These are phyloP conservation scores for Epinephelus malabaricus DNA, from an alignment of 2,797 vertebrate species.

Conservation along the genomic window DNA sequence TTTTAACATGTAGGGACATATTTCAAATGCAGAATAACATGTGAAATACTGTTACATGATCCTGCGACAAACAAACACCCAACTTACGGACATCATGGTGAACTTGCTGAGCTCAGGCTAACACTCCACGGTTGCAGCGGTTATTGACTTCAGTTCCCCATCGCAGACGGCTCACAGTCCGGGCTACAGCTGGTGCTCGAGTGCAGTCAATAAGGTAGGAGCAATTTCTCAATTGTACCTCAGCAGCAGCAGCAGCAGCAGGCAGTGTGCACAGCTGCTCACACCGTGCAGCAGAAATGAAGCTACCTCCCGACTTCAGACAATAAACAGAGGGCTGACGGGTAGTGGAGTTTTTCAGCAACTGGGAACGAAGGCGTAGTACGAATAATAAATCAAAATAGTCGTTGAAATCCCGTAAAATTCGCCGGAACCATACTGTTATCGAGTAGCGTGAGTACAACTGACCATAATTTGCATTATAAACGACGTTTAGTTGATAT, in stretches of 20 bases:
- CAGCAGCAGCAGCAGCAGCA: background rate
- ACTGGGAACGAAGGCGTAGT: fast-evolving
- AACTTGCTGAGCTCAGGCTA: background rate
- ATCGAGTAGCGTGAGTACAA: fast-evolving
- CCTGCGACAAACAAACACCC: background rate
- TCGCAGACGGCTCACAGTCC: background rate
- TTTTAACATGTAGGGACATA: background rate
- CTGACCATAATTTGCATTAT: fast-evolving
- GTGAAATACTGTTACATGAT: too few species aligned
- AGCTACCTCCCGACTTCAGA: constrained; percentile 29
- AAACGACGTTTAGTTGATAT: too few species aligned
- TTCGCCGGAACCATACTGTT: fast-evolving
- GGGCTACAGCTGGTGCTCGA: background rate
- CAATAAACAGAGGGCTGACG: constrained; percentile 47
- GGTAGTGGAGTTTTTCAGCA: constrained; percentile 57
- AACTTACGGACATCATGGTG: constrained; percentile 76
- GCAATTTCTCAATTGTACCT: background rate
- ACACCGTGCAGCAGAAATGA: background rate
- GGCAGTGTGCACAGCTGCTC: background rate
- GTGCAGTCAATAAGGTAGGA: background rate
- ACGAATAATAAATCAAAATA: background rate
- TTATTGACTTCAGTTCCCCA: constrained; percentile 5
- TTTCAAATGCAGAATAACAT: background rate
- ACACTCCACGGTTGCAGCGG: background rate
- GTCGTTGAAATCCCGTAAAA: fast-evolving